Base-by-base conservation (phyloP, 2,797 vertebrate genomes). In the Thunnus albacares region DNA sequence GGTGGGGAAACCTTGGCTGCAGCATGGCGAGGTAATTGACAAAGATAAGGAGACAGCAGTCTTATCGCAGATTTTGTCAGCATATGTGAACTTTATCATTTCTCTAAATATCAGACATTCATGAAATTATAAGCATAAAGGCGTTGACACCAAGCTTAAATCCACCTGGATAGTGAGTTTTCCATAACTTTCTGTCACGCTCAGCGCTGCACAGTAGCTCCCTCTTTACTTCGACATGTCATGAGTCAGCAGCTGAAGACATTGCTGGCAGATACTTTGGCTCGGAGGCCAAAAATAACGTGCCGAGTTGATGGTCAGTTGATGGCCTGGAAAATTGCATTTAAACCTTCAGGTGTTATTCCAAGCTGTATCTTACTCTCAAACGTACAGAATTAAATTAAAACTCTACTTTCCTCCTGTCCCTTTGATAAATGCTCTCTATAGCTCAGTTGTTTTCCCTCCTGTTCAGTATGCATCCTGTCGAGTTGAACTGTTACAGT, bases 261-360 rank as follows among this genome's bases (percentile, higher is more conserved):
- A 63, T 56, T 64, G 71, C 82, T 83, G 85, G 85, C 89, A 92
- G 91, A 92, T 89, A 74, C 84, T 91, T 80, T 83, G 75, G 82
- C 86, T 92, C 28, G 75, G 85, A 93, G 91, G 90, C 87, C 81
- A 75, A 88, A 30, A 90, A 83, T 56, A 92, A 91, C 81, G 83
- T 82, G 84, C 80, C 59, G 75, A 89, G 86, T 92, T 93, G 94
- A 95, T 96, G 94, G 94, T 94, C 95, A 93, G 85, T 95, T 94
- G 94, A 95, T 96, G 95, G 94, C 84, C 94, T 95, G 95, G 94
- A 96, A 96, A 96, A 96, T 96, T 95, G 90, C 92, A 90, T 94
- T 96, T 93, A 92, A 94, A 93, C 90, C 93, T 95, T 89, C 89
- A 94, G 93, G 94, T 95, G 94, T 91, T 94, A 91, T 93, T 94